Percentiles rank a stretch among this genome's conserved stretches.
These are phyloP conservation scores for Formica exsecta DNA, from an alignment of 1,140 invertebrate species.

Conservation along the genomic window DNA sequence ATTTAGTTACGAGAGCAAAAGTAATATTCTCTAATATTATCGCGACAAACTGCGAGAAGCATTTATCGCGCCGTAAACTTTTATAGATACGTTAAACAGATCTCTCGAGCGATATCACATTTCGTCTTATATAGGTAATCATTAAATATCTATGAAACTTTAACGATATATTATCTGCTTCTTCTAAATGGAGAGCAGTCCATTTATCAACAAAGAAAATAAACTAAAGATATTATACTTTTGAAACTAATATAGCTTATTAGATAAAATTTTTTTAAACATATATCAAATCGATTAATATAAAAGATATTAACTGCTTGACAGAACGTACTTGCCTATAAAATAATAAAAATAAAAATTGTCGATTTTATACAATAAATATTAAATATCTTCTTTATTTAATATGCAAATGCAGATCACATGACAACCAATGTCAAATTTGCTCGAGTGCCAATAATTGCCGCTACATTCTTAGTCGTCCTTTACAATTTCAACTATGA, in stretches of 20 bases:
- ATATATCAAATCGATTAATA: background rate
- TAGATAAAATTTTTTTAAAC: background rate
- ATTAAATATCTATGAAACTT: constrained; percentile 36
- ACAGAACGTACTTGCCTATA: background rate
- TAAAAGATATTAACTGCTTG: background rate
- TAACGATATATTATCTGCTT: constrained; percentile 24
- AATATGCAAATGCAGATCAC: background rate
- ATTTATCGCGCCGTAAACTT: constrained; percentile 48
- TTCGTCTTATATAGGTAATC: background rate
- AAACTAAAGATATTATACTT: background rate
- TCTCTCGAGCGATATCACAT: background rate
- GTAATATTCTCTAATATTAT: constrained; percentile 14
- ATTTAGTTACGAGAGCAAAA: background rate
- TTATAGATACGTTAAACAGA: constrained; percentile 40
- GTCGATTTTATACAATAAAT: background rate
- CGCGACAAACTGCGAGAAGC: constrained; percentile 1
- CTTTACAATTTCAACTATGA: constrained; percentile 36
- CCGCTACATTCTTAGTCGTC: constrained; percentile 20
- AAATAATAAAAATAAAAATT: constrained; percentile 6
- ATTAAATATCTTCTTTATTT: background rate
- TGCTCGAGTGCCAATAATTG: background rate
- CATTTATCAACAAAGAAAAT: constrained; percentile 13
- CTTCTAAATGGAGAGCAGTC: background rate
- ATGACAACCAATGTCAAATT: background rate
- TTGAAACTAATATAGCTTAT: background rate